Evolutionary conservation across 1,140 invertebrate genomes (phyloP).

Genomic region (Geopemphigus sp.): DNA sequence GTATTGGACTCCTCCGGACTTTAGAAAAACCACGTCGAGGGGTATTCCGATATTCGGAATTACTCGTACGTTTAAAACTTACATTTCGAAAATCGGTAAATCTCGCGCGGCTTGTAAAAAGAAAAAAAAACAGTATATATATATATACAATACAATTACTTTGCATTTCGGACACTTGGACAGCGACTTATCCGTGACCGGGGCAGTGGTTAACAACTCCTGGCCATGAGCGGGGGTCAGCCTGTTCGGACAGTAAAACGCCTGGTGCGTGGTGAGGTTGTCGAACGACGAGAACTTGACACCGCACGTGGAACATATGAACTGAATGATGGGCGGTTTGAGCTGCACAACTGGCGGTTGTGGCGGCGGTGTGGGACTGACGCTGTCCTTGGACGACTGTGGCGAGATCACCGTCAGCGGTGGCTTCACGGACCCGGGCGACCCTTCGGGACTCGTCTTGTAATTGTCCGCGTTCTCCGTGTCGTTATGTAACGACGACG

Average conservation of each 20-base stretch:
- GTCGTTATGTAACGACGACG: not conserved
- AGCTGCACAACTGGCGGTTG: not conserved
- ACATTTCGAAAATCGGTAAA: no score
- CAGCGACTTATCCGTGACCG: slow-evolving; percentile 45
- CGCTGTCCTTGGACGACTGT: slow-evolving; percentile 51
- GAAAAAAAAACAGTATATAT: no score
- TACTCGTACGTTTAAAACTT: no score
- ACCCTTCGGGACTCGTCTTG: slow-evolving; percentile 51
- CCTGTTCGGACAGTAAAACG: slow-evolving; percentile 80
- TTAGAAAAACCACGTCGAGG: no score
- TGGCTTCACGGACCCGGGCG: slow-evolving; percentile 44
- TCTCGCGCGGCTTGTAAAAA: no score
- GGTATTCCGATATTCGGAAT: no score
- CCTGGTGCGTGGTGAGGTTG: slow-evolving; percentile 89
- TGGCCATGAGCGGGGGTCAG: slow-evolving; percentile 49
- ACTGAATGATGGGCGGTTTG: slow-evolving; percentile 63
- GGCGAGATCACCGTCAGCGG: slow-evolving; percentile 49
- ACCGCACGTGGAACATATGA: slow-evolving; percentile 87
- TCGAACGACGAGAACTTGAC: slow-evolving; percentile 93
- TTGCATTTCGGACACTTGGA: slow-evolving; percentile 57
- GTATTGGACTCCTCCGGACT: no score
- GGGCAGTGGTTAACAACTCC: slow-evolving; percentile 54
- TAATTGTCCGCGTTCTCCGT: slow-evolving; percentile 57
- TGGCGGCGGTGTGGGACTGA: slow-evolving; percentile 41
- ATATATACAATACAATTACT: slow-evolving; percentile 51